A percentile compares a stretch with the other conserved stretches of the same genome.
These are phyloP conservation scores for Bellardia pandia DNA, from an alignment of 2,888 invertebrate species.

Conservation along the genomic window DNA sequence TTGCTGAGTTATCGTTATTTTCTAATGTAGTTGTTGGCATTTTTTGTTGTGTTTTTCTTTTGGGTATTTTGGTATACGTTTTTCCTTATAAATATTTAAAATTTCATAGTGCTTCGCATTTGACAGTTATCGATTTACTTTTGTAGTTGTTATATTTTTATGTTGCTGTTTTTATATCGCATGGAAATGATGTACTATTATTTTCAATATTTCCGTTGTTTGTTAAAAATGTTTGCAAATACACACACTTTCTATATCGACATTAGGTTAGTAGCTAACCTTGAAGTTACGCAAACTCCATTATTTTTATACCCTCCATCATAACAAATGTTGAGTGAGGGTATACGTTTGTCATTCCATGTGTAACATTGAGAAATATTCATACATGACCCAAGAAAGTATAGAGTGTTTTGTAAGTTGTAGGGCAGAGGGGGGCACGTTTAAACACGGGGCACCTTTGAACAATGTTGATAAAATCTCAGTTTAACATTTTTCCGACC, in stretches of 20 bases:
- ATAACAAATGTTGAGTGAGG: no score
- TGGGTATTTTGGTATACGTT: slow-evolving; percentile 12
- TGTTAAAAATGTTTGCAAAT: slow-evolving; percentile 11
- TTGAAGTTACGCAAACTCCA: no score
- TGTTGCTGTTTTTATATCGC: slow-evolving; percentile 44
- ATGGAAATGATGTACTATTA: slow-evolving; percentile 58
- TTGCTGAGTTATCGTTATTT: slow-evolving; percentile 64
- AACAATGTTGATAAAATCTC: no score
- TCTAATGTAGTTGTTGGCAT: slow-evolving; percentile 13
- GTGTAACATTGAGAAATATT: no score
- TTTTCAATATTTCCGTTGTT: slow-evolving; percentile 63
- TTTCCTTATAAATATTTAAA: slow-evolving; percentile 81
- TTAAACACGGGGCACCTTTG: no score
- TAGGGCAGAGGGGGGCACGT: no score
- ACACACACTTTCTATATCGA: neutral
- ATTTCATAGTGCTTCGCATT: slow-evolving; percentile 76
- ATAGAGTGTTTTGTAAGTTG: no score
- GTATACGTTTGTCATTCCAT: no score
- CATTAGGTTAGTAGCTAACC: neutral
- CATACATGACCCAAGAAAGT: no score
- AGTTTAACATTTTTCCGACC: no score
- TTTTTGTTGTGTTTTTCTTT: slow-evolving; percentile 36
- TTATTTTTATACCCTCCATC: no score
- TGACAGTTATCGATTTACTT: slow-evolving; percentile 82
- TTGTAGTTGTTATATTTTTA: slow-evolving; percentile 19